These are phyloP conservation scores for Mellivora capensis DNA, from an alignment of 2,113 vertebrate species.

Conservation along the genomic window DNA sequence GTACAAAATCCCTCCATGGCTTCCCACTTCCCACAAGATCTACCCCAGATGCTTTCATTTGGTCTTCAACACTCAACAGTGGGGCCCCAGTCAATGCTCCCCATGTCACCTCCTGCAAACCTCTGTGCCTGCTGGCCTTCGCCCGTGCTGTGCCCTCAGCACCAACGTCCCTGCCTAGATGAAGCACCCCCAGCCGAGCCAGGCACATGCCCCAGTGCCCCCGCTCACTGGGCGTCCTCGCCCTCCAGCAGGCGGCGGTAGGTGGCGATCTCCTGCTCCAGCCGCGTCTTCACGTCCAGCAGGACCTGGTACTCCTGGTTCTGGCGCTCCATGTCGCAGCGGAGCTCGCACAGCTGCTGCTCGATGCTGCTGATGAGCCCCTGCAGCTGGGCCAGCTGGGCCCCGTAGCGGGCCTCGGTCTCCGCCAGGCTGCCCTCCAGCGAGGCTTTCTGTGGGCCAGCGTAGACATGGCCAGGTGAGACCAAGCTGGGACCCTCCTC, in stretches of 20 bases:
- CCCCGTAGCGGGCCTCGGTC: conserved; percentile 84
- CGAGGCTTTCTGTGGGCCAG: conserved; percentile 83
- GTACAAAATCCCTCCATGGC: neutral
- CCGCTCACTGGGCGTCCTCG: conserved; percentile 73
- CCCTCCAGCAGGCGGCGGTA: conserved; percentile 78
- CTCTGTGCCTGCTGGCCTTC: neutral
- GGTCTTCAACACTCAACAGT: neutral
- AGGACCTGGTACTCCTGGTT: conserved; percentile 86
- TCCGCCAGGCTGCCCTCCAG: conserved; percentile 88
- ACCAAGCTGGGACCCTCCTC: conserved; percentile 44
- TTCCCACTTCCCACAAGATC: neutral
- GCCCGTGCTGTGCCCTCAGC: neutral
- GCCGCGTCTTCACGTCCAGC: conserved; percentile 76
- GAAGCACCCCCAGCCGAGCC: neutral
- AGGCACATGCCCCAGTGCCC: neutral
- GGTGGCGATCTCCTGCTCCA: conserved; percentile 80
- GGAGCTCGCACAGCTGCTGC: conserved; percentile 83
- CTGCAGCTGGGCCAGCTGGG: conserved; percentile 86
- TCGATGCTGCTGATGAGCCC: conserved; percentile 83
- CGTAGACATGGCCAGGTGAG: rapidly evolving
- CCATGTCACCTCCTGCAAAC: neutral
- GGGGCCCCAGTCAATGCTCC: neutral
- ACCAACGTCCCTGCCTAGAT: neutral
- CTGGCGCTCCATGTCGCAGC: conserved; percentile 85
- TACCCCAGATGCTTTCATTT: neutral